A percentile compares a stretch with the other conserved stretches of the same genome.
Evolutionary conservation across 64 coral and sea anemone species (phyloP).

Genomic region (Catalaphyllia jardinei): DNA sequence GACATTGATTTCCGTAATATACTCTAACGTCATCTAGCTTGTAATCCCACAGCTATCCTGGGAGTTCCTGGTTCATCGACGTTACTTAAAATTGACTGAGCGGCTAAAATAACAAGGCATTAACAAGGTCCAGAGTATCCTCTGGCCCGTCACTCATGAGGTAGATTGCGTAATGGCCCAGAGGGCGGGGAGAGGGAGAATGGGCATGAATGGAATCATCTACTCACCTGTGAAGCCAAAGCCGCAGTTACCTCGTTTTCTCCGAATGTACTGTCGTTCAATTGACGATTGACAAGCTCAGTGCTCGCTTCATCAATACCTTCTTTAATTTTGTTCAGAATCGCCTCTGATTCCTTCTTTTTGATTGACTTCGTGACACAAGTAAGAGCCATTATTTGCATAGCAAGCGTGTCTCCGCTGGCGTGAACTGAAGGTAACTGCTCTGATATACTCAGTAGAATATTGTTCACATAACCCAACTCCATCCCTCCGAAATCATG

Average conservation of each 20-base stretch:
- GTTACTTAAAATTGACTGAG: too few relatives aligned
- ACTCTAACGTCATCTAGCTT: too few relatives aligned
- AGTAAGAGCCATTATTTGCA: slow-evolving; percentile 6
- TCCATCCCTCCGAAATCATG: neutral
- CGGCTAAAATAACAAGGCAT: too few relatives aligned
- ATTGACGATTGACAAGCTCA: neutral
- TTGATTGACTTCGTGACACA: slow-evolving; percentile 9
- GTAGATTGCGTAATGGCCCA: neutral
- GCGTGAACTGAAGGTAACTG: neutral
- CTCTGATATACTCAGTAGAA: neutral
- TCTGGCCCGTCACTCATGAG: neutral
- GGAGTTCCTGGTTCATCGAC: too few relatives aligned
- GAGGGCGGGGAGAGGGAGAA: too few relatives aligned
- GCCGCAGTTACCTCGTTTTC: slow-evolving; percentile 37
- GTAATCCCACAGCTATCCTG: too few relatives aligned
- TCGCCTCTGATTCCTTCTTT: neutral
- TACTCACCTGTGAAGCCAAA: slow-evolving; percentile 5
- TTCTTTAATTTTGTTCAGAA: neutral
- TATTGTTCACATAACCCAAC: neutral
- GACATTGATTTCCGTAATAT: too few relatives aligned
- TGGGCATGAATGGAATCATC: neutral
- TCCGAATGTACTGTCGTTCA: slow-evolving; percentile 35
- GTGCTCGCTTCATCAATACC: neutral
- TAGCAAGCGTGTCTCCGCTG: neutral
- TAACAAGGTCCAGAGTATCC: neutral